Percentiles rank a stretch among this genome's conserved stretches.
Conservation (phyloP, 64 coral and sea anemone genomes). For the Stichodactyla mertensii region DNA sequence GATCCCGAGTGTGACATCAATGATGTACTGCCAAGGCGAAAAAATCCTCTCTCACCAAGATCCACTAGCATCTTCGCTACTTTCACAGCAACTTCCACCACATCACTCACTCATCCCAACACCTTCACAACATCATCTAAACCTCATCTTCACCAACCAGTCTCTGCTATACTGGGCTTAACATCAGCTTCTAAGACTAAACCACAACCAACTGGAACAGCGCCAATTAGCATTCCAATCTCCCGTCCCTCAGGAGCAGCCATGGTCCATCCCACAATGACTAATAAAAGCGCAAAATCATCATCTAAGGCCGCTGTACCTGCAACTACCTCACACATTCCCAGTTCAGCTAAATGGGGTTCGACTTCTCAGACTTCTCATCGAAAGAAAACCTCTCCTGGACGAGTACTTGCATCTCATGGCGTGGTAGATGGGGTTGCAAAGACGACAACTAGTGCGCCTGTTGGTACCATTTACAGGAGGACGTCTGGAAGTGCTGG, state of each 20-base stretch:
- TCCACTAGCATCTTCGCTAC: conserved; percentile 22
- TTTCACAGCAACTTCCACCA: conserved; percentile 48
- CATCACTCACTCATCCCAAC: conserved; percentile 32
- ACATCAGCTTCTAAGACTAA: neutral
- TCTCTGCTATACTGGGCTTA: neutral
- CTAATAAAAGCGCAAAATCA: neutral
- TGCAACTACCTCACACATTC: conserved; percentile 39
- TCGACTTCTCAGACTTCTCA: conserved; percentile 23
- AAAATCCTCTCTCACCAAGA: conserved; percentile 53
- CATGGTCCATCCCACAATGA: neutral
- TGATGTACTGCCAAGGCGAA: conserved; percentile 89
- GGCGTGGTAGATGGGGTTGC: neutral
- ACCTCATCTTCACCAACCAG: conserved; percentile 7
- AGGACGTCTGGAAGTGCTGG: conserved; percentile 52
- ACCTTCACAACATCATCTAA: conserved; percentile 32
- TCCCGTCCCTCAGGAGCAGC: neutral
- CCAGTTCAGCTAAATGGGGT: conserved; percentile 55
- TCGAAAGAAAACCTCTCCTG: conserved; percentile 47
- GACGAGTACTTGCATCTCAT: conserved; percentile 27
- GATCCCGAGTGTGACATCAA: conserved; percentile 99
- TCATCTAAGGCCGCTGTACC: conserved; percentile 13
- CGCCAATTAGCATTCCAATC: neutral
- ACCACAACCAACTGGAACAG: neutral
- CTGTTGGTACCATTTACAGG: neutral
- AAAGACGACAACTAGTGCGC: conserved; percentile 14